Evolutionary conservation across 1,140 invertebrate species (phyloP).

Genomic region (Bombus huntii): DNA sequence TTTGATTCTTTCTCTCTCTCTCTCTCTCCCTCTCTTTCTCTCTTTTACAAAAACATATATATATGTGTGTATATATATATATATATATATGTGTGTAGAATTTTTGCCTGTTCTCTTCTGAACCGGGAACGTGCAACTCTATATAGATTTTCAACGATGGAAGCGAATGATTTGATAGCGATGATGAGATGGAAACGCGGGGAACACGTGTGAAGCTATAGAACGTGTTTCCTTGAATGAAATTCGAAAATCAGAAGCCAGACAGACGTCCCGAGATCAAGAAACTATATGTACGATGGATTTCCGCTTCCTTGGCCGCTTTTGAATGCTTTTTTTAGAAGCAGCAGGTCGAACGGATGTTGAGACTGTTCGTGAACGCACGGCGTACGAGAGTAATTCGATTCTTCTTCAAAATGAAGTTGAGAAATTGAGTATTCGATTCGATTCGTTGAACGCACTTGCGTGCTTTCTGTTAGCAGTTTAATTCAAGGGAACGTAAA

Average conservation of each 20-base stretch:
- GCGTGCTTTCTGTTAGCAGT: background rate
- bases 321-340: background rate
- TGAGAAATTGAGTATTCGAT: background rate
- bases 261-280: background rate
- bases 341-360: background rate
- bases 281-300: slow-evolving; percentile 5
- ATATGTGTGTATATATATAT: too few relatives aligned
- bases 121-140: background rate
- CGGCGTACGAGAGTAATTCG: background rate
- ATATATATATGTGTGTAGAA: background rate
- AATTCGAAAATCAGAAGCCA: background rate
- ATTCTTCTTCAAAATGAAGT: background rate
- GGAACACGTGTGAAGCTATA: background rate
- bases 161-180: background rate
- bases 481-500: background rate
- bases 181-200: slow-evolving; percentile 11
- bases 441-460: background rate
- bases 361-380: background rate
- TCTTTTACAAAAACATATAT: background rate
- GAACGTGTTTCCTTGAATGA: background rate
- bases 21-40: background rate
- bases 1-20: slow-evolving; percentile 15
- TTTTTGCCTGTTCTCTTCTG: background rate
- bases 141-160: background rate
- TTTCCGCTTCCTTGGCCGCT: background rate